Evolutionary conservation across 2,797 vertebrate species (phyloP).

Genomic region (Tangara arthus): DNA sequence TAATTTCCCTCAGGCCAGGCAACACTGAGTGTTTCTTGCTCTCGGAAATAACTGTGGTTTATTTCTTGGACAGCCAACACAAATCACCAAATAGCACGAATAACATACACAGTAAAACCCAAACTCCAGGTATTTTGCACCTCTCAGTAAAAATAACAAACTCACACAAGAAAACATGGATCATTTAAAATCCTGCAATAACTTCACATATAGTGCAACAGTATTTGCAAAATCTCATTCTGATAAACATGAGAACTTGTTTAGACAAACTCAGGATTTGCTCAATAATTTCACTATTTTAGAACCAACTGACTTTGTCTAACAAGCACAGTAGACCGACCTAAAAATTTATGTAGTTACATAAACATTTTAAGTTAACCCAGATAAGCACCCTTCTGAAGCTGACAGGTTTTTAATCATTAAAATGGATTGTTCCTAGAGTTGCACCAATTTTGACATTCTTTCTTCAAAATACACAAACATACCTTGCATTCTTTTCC

Average conservation of each 20-base stretch:
- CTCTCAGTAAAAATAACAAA: not conserved
- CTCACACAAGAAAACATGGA: not conserved
- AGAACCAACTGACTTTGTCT: not conserved
- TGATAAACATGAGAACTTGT: not conserved
- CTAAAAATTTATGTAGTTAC: not conserved
- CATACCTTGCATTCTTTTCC: conserved; percentile 99
- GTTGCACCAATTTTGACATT: not conserved
- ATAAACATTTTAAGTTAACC: not conserved
- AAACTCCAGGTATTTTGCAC: not conserved
- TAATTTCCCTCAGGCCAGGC: not conserved
- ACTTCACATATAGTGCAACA: not conserved
- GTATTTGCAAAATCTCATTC: not conserved
- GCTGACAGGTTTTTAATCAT: not conserved
- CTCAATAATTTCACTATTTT: not conserved
- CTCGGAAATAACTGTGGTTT: accelerated
- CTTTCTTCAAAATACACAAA: not conserved
- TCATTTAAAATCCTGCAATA: not conserved
- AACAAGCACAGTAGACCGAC: not conserved
- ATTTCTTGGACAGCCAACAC: not conserved
- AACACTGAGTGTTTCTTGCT: not conserved
- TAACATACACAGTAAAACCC: not conserved
- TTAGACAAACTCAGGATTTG: not conserved
- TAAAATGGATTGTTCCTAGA: not conserved
- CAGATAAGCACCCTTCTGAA: not conserved
- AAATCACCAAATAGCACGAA: not conserved